Conservation (phyloP, 2,888 invertebrate genomes). For the Eristalis pertinax region DNA sequence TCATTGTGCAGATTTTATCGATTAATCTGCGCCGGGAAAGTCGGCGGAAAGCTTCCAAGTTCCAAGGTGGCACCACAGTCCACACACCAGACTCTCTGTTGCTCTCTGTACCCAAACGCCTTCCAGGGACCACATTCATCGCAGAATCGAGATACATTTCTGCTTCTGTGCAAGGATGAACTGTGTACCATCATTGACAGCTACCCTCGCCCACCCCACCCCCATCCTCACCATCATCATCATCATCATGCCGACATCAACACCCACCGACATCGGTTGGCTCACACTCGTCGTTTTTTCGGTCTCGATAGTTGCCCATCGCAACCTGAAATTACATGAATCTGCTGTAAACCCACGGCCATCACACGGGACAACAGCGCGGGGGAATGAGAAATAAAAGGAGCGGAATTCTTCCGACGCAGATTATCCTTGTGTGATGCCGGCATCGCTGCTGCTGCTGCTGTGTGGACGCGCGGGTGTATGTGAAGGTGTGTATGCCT, state of each 20-base stretch:
- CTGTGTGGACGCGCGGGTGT: neutral
- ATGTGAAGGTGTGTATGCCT: slow-evolving; percentile 14
- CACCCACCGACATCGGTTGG: neutral
- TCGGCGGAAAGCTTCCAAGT: slow-evolving; percentile 32
- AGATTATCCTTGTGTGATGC: slow-evolving; percentile 52
- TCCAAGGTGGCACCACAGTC: slow-evolving; percentile 23
- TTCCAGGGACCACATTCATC: slow-evolving; percentile 65
- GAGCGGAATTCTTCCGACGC: slow-evolving; percentile 18
- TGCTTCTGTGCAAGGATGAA: no score
- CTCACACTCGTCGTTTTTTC: slow-evolving; percentile 17
- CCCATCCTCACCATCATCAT: neutral
- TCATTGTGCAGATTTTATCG: slow-evolving; percentile 62
- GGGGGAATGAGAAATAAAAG: slow-evolving; percentile 10
- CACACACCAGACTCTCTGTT: slow-evolving; percentile 18
- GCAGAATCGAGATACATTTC: slow-evolving; percentile 26
- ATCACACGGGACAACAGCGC: slow-evolving; percentile 16
- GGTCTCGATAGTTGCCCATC: slow-evolving; percentile 59
- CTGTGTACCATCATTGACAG: slow-evolving; percentile 46
- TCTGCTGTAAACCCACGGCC: slow-evolving; percentile 32
- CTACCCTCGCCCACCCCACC: neutral
- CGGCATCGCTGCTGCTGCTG: neutral
- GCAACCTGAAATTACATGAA: slow-evolving; percentile 47
- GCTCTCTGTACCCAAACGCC: neutral
- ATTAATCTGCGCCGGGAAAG: slow-evolving; percentile 47
- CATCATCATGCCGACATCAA: slow-evolving; percentile 3